Percentiles rank a stretch among this genome's conserved stretches.
Conservation (phyloP, 2,888 invertebrate species). For the Drosophila mimetica region DNA sequence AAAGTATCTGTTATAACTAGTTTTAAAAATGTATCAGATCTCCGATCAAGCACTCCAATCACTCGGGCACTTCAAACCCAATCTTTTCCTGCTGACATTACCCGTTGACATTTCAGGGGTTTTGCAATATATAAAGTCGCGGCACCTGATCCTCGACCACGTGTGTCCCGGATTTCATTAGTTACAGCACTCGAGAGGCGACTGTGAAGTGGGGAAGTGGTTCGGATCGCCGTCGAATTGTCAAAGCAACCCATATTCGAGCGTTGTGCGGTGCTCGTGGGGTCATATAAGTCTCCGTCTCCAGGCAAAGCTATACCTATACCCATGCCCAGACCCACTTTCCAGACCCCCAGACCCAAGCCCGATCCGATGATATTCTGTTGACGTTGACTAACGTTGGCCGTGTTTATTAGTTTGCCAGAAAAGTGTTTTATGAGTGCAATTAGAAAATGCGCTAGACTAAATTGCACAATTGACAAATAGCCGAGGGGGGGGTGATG, state of each 20-base stretch:
- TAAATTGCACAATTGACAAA: slow-evolving; percentile 76
- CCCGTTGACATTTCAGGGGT: slow-evolving; percentile 24
- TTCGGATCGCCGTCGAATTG: slow-evolving; percentile 9
- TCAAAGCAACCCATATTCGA: slow-evolving; percentile 45
- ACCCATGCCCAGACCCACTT: slow-evolving; percentile 18
- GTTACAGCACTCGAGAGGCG: slow-evolving; percentile 70
- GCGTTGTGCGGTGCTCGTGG: slow-evolving; percentile 3
- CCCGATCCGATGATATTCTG: slow-evolving; percentile 32
- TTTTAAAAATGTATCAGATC: background rate
- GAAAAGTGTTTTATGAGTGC: slow-evolving; percentile 73
- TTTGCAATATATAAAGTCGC: slow-evolving; percentile 28
- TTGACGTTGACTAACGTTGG: slow-evolving; percentile 67
- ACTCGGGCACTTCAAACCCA: background rate
- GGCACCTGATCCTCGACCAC: slow-evolving; percentile 59
- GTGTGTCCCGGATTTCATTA: slow-evolving; percentile 48
- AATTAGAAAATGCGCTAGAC: slow-evolving; percentile 72
- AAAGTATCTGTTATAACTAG: background rate
- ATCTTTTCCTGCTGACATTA: slow-evolving; percentile 11
- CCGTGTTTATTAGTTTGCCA: slow-evolving; percentile 75
- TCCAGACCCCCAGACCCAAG: slow-evolving; percentile 12
- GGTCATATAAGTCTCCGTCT: slow-evolving; percentile 41
- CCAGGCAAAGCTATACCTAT: slow-evolving; percentile 13
- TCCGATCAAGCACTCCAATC: slow-evolving; percentile 4
- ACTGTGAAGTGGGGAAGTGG: slow-evolving; percentile 60
- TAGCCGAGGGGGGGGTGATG: slow-evolving; percentile 25